Evolutionary conservation across 30 jellyfish, hydroid and myxozoan genomes (phyloP), one percentile per base, ranked within the genome.

Genomic region (Hydra vulgaris): DNA sequence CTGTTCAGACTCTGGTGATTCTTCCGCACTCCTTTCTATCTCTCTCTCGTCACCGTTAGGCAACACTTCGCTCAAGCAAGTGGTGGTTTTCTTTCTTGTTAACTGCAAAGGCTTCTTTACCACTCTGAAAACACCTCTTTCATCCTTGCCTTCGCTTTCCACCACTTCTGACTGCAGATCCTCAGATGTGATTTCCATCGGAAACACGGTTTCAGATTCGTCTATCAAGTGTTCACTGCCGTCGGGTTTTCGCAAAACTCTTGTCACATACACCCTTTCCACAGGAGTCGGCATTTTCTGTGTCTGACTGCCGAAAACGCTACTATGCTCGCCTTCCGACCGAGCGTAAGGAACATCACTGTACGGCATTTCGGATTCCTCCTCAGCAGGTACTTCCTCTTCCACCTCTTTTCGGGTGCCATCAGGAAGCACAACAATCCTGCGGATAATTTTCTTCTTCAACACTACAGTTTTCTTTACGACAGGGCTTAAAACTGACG

Each of bases 31-130:
- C 85, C 40, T 79, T 68, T 27, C 85, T 55, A 61, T 79, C 7
- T 86, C 95, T 86, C 79, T 80, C 85, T 88, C 94, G 18, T 80
- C 74, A 70, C 96, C 96, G 56, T 82, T 87, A 20, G 96, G 95
- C 81, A 78, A 54, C 90, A 88, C 79, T 68, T 77, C 95, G 52
- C 86, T 54, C 72, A 78, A 74, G 74, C 84, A 69, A 40, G 82
- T 83, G 25, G 83, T 83, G 55, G 84, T 88, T 55, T 66, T 88
- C 89, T 56, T 82, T 70, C 82, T 82, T 25, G 85, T 67, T 77
- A 88, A 68, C 77, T 82, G 74, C 79, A 88, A 88, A 18, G 94
- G 85, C 71, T 86, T 82, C 7, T 84, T 54, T 18, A 86, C 90
- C 17, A 83, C 89, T 54, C 81, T 70, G 74, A 83, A 82, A 66